Evolutionary conservation across 1,140 invertebrate species (phyloP).

Genomic region (Hypothenemus hampei): DNA sequence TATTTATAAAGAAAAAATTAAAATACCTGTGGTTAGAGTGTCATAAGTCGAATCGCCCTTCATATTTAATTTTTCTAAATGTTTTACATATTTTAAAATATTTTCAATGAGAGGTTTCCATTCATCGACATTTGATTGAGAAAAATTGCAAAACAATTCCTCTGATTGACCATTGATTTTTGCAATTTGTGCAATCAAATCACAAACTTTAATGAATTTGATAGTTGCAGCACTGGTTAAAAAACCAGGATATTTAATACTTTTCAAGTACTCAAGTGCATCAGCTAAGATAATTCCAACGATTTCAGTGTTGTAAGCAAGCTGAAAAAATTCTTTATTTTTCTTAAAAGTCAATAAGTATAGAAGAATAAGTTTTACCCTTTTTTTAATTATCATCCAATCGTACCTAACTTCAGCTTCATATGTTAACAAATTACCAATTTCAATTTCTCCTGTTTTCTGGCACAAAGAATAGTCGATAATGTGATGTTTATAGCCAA

Average conservation of each 20-base stretch:
- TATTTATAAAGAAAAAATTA: too few species aligned
- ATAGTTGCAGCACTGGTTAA: slow-evolving; percentile 1
- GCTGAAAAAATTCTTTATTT: slow-evolving; percentile 6
- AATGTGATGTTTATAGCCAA: neutral
- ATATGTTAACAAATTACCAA: neutral
- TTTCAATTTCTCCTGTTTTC: slow-evolving; percentile 3
- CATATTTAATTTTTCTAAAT: neutral
- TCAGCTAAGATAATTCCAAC: slow-evolving; percentile 9
- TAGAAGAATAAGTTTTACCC: slow-evolving; percentile 3
- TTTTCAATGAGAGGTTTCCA: slow-evolving; percentile 11
- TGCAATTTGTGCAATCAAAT: slow-evolving; percentile 11
- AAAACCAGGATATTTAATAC: slow-evolving; percentile 11
- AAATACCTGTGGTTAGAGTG: too few species aligned
- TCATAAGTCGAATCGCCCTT: too few species aligned
- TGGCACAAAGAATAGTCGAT: slow-evolving; percentile 1
- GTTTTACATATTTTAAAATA: neutral
- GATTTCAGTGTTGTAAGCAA: slow-evolving; percentile 6
- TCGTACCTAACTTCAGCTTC: neutral
- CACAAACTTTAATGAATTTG: slow-evolving; percentile 14
- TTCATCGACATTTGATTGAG: neutral
- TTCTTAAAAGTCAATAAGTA: neutral
- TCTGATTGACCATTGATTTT: neutral
- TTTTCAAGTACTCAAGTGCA: slow-evolving; percentile 16
- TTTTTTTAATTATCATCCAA: slow-evolving; percentile 20
- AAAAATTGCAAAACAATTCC: neutral